Evolutionary conservation across 2,888 invertebrate species (phyloP), one percentile per base, ranked within the genome.

Genomic region (Leptothorax acervorum): DNA sequence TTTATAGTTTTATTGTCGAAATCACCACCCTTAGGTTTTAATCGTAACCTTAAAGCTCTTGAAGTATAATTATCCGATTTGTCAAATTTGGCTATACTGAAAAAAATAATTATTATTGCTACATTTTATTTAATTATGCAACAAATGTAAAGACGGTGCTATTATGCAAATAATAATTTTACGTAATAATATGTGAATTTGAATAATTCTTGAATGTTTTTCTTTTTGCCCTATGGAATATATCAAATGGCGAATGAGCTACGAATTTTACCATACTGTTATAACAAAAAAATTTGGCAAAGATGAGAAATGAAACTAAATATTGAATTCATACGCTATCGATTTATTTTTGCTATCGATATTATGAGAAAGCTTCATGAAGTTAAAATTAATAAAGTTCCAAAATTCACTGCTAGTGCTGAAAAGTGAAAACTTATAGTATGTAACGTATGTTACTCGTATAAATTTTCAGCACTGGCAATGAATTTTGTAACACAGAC

Each of bases 241-340:
- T 42, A 31, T 55, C 42, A 55, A 78, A 78, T 42, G 68, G 68
- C 28, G 78, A 68, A 42, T 53, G n/a, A 28, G 68, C 2, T 31
- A 55, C 31, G 11, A 78, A 78, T 68, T 78, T 78, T 66, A 78
- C 78, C 78, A 78, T 78, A 68, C 18, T 42, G 60, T 63, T 76
- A 9, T 31, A 9, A 39, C 55, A 55, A 31, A 42, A 78, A 65
- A 78, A 78, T 78, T 78, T 68, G 1, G 28, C 31, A 3, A 42
- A 76, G 2, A 82, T 23, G 12, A 9, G 35, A 35, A 55, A 68
- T 42, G 42, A 55, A 78, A 42, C 31, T 39, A 42, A 45, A 78
- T 68, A 45, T 68, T 55, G 15, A 42, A 68, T 42, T 42, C 6
- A 55, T 3, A 8, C 12, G 0, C 18, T 68, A 55, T 78, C 55